Base-by-base conservation (phyloP, 2,113 vertebrate species). In the Stigmatopora nigra region DNA sequence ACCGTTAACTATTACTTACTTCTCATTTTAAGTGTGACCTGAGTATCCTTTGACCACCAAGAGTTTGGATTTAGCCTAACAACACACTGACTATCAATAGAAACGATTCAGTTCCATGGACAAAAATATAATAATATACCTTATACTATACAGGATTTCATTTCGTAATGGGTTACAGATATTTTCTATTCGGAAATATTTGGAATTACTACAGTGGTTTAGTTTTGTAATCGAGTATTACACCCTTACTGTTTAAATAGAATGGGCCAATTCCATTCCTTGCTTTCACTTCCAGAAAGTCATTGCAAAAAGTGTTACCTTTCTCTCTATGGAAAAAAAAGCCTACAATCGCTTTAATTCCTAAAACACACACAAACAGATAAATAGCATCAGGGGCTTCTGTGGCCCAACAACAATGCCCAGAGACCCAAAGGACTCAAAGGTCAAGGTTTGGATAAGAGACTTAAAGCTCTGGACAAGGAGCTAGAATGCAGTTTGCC, bases 361-460 rank as follows among this genome's bases (percentile, higher is more conserved):
- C 3, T 58, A 16, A 25, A 45, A 57, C 36, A 25, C 61, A 59
- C 64, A 63, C 38, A 73, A 61, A 76, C 38, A 74, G 68, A 79
- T 78, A 91, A 89, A 82, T 86, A 83, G 86, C 89, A 88, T 87
- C 82, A 90, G 85, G 83, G 88, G 61, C 83, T 81, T 84, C 89
- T 82, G 91, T 46, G 84, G 66, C 48, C 63, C 6, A 31, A 67
- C 52, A 82, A 84, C 88, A 87, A 89, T 76, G 83, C 83, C 84
- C 78, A 80, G 58, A 82, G 87, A 86, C 84, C 77, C 82, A 86
- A 72, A 89, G 87, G 86, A 61, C 73, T 86, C 84, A 91, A 62
- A 90, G 90, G 90, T 88, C 89, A 92, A 89, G 88, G 89, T 91
- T 77, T 90, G 89, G 81, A 89, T 86, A 87, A 68, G 61, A 46